Conservation (phyloP, 2,113 vertebrate genomes). For the Hipposideros armiger region DNA sequence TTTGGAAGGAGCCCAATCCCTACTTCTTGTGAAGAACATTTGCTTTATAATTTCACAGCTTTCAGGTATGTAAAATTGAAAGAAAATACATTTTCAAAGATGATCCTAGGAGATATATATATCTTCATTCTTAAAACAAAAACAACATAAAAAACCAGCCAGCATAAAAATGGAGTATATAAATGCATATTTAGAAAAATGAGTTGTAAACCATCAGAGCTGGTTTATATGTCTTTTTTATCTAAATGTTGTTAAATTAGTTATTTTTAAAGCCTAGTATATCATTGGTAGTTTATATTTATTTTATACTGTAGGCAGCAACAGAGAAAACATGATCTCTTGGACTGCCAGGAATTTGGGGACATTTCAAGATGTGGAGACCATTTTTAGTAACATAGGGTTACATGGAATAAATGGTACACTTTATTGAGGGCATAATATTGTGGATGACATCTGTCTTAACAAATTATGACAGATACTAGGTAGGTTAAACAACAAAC, state of each 20-base stretch:
- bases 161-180: neutral
- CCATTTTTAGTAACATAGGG: conserved; percentile 17
- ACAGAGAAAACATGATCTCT: neutral
- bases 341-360: neutral
- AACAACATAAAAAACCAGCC: neutral
- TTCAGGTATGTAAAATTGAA: neutral
- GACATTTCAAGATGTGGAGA: conserved; percentile 63
- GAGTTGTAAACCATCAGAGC: neutral
- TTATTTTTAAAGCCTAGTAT: conserved; percentile 20
- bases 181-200: conserved; percentile 42
- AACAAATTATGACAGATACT: neutral
- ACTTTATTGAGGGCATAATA: conserved; percentile 61
- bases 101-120: neutral
- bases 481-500: neutral
- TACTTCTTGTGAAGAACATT: neutral
- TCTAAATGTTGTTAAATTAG: neutral
- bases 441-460: conserved; percentile 65
- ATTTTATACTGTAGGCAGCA: neutral
- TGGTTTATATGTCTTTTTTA: neutral
- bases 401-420: conserved; percentile 67
- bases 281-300: neutral
- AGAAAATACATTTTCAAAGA: neutral
- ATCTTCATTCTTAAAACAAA: neutral
- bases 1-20: neutral
- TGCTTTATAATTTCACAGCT: conserved; percentile 13